phyloP scores from a whole-genome alignment of 1,140 invertebrate genomes.

The Penaeus japonicus region DNA sequence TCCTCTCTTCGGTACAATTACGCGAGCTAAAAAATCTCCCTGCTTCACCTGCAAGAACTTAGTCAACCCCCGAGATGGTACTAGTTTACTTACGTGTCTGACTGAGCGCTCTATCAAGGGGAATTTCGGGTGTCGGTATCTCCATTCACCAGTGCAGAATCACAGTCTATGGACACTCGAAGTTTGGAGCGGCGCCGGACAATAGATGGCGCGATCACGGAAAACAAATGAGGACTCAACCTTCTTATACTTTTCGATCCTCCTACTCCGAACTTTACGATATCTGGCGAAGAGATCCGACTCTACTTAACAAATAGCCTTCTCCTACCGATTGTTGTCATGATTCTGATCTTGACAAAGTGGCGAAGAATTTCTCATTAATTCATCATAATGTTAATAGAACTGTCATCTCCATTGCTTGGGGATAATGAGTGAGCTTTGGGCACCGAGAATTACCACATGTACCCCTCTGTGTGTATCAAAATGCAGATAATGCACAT shows the following conservation, averaged over 20 bases:
- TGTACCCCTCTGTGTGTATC: no score
- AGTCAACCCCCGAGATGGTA: background rate
- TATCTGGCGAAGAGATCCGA: background rate
- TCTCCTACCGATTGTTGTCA: conserved; percentile 48
- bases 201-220: conserved; percentile 1
- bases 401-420: background rate
- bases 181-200: background rate
- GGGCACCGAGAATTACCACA: no score
- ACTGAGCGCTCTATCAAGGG: conserved; percentile 20
- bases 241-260: background rate
- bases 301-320: background rate
- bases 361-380: conserved; percentile 27
- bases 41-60: background rate
- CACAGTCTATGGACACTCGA: conserved; percentile 39
- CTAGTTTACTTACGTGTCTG: conserved; percentile 27
- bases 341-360: conserved; percentile 48
- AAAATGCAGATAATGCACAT: no score
- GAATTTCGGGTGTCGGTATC: conserved; percentile 39
- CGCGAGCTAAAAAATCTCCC: background rate
- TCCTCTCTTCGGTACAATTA: background rate
- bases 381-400: background rate
- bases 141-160: conserved; percentile 50
- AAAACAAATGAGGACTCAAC: background rate
- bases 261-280: background rate
- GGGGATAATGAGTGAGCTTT: no score